Evolutionary conservation across 2,797 vertebrate genomes (phyloP), one percentile per base, ranked within the genome.

Genomic region (Acipenser oxyrinchus): DNA sequence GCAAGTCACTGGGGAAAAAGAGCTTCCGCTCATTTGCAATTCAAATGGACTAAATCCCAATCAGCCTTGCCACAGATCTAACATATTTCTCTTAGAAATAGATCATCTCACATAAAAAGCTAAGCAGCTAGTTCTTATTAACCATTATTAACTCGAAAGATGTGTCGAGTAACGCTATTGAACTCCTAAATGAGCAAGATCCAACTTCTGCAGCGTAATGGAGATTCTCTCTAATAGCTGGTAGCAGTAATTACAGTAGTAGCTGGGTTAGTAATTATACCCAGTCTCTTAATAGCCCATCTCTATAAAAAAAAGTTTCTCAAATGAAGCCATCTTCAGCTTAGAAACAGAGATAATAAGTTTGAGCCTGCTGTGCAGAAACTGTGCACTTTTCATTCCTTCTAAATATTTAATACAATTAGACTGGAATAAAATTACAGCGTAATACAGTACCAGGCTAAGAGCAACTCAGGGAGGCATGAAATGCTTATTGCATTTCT

Each of bases 241-340:
- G 80, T 82, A 77, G 73, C 86, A 83, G 86, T 87, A 86, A 89
- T 90, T 88, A 80, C 74, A 83, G 81, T 77, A 82, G 76, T 84
- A 81, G 85, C 69, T 72, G 76, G 84, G 77, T 71, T 71, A 66
- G 62, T 82, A 86, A 86, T 85, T 81, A 80, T 60, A 53, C 79
- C 81, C 78, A 73, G 69, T 70, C 76, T 79, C 78, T 85, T 87
- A 84, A 82, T 77, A 86, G 80, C 80, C 79, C 72, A 78, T 67
- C 79, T 80, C 82, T 73, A 80, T 81, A 81, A 73, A 71, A 73
- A 73, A 71, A 73, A 71, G 73, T 75, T 78, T 79, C 75, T 77
- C 50, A 69, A 76, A 76, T 62, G 73, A 81, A 79, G 69, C 75
- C 62, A 60, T 73, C 51, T 77, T 84, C 83, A 73, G 76, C 72